phyloP scores from a whole-genome alignment of 1,140 invertebrate genomes.

The Zaprionus kolodkinae region DNA sequence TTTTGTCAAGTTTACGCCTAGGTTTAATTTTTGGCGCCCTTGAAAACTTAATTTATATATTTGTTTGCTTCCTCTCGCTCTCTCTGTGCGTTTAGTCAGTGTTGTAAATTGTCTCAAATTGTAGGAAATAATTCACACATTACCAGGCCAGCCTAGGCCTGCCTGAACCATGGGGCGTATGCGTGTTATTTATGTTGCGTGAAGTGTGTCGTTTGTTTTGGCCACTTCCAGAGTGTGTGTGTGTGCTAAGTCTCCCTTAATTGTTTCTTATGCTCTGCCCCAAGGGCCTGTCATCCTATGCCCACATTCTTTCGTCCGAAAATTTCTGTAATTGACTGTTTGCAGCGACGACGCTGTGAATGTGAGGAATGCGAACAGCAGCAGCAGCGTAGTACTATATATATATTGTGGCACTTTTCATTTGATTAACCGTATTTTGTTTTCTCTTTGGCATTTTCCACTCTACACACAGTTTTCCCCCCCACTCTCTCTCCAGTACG shows the following conservation, averaged over 20 bases:
- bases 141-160: conserved; percentile 59
- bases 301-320: conserved; percentile 21
- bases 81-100: conserved; percentile 42
- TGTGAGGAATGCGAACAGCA: not conserved
- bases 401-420: not conserved
- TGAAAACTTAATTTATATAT: conserved; percentile 78
- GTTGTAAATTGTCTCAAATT: conserved; percentile 81
- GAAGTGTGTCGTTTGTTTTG: conserved; percentile 76
- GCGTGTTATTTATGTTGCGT: conserved; percentile 81
- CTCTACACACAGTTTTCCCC: not conserved
- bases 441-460: not conserved
- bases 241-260: conserved; percentile 63
- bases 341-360: not conserved
- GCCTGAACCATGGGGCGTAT: conserved; percentile 68
- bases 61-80: conserved; percentile 11
- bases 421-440: conserved; percentile 13
- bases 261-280: conserved; percentile 73
- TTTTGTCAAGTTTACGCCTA: conserved; percentile 51
- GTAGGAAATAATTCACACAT: conserved; percentile 81
- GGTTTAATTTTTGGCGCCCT: conserved; percentile 64
- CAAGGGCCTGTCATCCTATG: conserved; percentile 50
- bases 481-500: not conserved
- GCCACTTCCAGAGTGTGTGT: conserved; percentile 54
- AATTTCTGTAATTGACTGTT: conserved; percentile 22
- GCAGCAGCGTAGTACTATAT: not conserved